A percentile compares a stretch with the other conserved stretches of the same genome.
These are phyloP conservation scores for Aurelia sp. DNA, from an alignment of 30 jellyfish, hydroid and myxozoan genomes.

Conservation along the genomic window DNA sequence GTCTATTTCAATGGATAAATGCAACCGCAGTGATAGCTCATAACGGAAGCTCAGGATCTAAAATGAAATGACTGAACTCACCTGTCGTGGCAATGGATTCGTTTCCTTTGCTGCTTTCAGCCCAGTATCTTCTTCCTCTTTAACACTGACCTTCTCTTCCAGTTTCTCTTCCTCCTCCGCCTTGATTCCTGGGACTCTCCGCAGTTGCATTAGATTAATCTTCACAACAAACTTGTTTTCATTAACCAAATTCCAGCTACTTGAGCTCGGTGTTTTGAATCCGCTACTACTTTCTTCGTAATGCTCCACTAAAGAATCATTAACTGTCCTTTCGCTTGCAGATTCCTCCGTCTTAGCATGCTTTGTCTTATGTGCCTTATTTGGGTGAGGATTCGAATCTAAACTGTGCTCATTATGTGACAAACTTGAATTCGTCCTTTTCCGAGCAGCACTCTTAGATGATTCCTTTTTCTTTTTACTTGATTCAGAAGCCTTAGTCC, in stretches of 20 bases:
- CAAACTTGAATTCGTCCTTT: constrained; percentile 20
- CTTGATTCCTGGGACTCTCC: constrained; percentile 26
- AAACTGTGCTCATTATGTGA: constrained; percentile 17
- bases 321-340: not conserved
- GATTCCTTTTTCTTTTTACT: not conserved
- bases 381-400: constrained; percentile 3
- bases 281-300: constrained; percentile 26
- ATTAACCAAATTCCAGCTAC: not conserved
- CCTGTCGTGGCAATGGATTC: constrained; percentile 15
- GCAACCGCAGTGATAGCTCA: too few species aligned
- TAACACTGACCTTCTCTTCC: not conserved
- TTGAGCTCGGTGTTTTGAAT: constrained; percentile 23
- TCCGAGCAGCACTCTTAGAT: constrained; percentile 4
- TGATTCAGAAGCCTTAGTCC: constrained; percentile 18
- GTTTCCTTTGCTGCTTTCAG: constrained; percentile 1
- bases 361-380: constrained; percentile 9
- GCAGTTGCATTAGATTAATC: constrained; percentile 22
- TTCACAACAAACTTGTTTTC: constrained; percentile 19
- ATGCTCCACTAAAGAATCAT: not conserved
- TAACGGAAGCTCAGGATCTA: too few species aligned
- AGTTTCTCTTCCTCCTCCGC: not conserved
- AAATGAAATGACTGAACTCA: constrained; percentile 9
- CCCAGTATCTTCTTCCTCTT: constrained; percentile 8
- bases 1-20: too few species aligned
- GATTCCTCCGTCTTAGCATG: not conserved